Evolutionary conservation across 2,797 vertebrate species (phyloP), one percentile per base, ranked within the genome.

Genomic region (Aphelocoma californica): DNA sequence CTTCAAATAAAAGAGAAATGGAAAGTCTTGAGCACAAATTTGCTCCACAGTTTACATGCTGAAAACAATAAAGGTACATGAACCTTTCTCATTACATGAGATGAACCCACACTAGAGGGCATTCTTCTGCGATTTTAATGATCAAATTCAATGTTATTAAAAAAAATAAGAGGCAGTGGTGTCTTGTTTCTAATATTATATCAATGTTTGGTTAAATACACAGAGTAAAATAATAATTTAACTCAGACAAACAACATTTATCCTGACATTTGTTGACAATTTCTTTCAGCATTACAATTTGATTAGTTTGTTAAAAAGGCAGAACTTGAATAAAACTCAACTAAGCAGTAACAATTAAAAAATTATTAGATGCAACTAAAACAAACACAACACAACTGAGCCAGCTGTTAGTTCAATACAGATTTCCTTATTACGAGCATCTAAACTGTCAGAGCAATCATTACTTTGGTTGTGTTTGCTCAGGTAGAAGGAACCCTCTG

Each of bases 21-120:
- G 4, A 34, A 92, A 61, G 9, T 57, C 12, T 32, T 60, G 32
- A 74, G n/a, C 53, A 51, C 9, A 79, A 81, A 62, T 65, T 45
- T 48, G 3, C n/a, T 73, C 14, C 31, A 26, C 2, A 42, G 10
- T 44, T 58, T 48, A 38, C 5, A 72, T 11, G 34, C 6, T n/a
- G 53, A 45, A 83, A 92, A 24, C 18, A 84, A 75, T 14, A 9
- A 14, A 64, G 60, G 36, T 28, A 12, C 16, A 74, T 48, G 4
- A 48, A 36, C 44, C 45, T 65, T 44, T 61, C 24, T 34, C 12
- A 25, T 34, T 71, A 15, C 1, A 71, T 12, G 24, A 44, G 31
- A 56, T 77, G 19, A 82, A 64, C 16, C 14, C 28, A 67, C 96
- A 70, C 93, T 95, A 96, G 96, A 70, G 95, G 96, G 95, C 95